These are phyloP conservation scores for Lamprologus sp. DNA, from an alignment of 2,113 vertebrate species.

Conservation along the genomic window DNA sequence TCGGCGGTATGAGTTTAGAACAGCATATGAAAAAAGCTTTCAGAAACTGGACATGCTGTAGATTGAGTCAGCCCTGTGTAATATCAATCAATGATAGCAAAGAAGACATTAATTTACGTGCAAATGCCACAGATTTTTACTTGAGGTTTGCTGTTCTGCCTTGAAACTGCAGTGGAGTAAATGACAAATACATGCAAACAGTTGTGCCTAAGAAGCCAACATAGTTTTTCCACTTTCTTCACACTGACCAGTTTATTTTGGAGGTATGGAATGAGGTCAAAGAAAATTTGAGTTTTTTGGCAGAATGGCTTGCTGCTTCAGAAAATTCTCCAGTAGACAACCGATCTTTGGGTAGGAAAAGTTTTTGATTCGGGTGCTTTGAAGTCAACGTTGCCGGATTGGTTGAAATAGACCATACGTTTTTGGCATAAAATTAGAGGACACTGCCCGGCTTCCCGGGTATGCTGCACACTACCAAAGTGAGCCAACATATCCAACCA, in stretches of 20 bases:
- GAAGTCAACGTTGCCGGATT: background rate
- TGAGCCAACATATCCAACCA: background rate
- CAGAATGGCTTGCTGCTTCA: background rate
- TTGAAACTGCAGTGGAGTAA: constrained; percentile 19
- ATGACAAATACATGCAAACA: constrained; percentile 18
- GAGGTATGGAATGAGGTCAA: background rate
- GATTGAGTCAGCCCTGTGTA: background rate
- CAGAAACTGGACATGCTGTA: background rate
- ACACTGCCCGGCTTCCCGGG: background rate
- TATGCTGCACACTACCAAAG: background rate
- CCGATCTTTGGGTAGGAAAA: background rate
- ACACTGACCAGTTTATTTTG: background rate
- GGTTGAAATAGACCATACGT: background rate
- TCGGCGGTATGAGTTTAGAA: background rate
- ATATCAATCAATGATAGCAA: constrained; percentile 14
- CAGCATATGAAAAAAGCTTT: background rate
- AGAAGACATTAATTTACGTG: constrained; percentile 26
- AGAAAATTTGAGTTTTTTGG: background rate
- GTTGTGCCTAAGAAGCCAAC: background rate
- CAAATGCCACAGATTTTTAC: constrained; percentile 47
- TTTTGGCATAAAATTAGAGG: background rate
- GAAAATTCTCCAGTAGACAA: background rate
- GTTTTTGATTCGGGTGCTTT: background rate
- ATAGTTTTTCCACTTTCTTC: background rate
- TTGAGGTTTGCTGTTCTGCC: constrained; percentile 25